Evolutionary conservation across 2,888 invertebrate species (phyloP).

Genomic region (Drosophila suboccidentalis): DNA sequence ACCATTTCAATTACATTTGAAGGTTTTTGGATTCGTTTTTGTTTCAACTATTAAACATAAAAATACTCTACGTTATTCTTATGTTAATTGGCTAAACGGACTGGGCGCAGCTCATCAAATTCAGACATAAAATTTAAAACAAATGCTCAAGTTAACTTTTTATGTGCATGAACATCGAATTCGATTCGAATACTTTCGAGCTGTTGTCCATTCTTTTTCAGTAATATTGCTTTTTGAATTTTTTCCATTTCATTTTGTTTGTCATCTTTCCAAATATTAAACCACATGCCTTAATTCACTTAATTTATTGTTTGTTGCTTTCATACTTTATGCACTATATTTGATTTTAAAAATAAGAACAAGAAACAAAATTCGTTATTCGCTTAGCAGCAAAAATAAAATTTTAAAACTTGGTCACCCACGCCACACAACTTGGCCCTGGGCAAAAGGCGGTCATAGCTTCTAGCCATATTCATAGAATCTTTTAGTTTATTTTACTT

Average conservation of each 20-base stretch:
- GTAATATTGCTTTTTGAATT: constrained; percentile 28
- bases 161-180: constrained; percentile 15
- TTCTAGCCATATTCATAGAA: constrained; percentile 44
- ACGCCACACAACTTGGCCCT: constrained; percentile 71
- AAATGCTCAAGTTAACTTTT: constrained; percentile 36
- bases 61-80: constrained; percentile 35
- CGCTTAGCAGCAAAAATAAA: constrained; percentile 39
- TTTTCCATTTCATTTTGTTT: constrained; percentile 22
- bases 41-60: constrained; percentile 16
- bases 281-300: constrained; percentile 32
- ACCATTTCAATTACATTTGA: constrained; percentile 57
- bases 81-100: constrained; percentile 48
- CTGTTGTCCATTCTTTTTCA: constrained; percentile 30
- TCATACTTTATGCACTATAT: constrained; percentile 27
- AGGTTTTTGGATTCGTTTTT: constrained; percentile 37
- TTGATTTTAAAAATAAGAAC: constrained; percentile 32
- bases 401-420: constrained; percentile 75
- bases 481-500: constrained; percentile 55
- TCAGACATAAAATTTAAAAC: constrained; percentile 29
- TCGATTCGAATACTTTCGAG: constrained; percentile 5
- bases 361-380: constrained; percentile 25
- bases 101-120: constrained; percentile 48
- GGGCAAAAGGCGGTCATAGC: constrained; percentile 64
- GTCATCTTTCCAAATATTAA: constrained; percentile 29
- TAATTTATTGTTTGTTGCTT: constrained; percentile 45